Evolutionary conservation across 53 echinoderm and acorn worm species (phyloP), one percentile per base, ranked within the genome.

Genomic region (Zoroaster sp.): DNA sequence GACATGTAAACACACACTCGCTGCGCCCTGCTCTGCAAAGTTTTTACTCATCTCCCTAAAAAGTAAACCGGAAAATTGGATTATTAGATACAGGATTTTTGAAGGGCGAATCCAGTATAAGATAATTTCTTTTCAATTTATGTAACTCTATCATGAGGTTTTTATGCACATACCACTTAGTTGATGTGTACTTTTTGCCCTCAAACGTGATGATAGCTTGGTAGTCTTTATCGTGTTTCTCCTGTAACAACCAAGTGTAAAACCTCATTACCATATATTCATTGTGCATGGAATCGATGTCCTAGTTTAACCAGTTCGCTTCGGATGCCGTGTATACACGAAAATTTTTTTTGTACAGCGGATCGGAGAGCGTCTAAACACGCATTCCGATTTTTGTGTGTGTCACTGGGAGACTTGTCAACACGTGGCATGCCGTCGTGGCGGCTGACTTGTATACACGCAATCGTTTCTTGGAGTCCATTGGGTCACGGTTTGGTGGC

Each of bases 1-100:
- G 1, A 88, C 49, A 9, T 77, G 88, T 23, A 92, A 63, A 40
- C 97, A 96, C 23, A 96, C 97, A 33, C 81, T 85, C 14, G 97
- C 90, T 15, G 95, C 92, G 1, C 88, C 87, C 25, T 96, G 97
- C 73, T 96, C 93, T 32, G 97, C 90, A 70, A 41, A 77, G 38
- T 73, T 73, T 74, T 95, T 96, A 51, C 92, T 95, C 37, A 55
- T 91, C 40, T 89, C 87, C 96, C 96, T 96, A 40, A 0, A 28
- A 72, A 13, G 13, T 47, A 59, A 74, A 76, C 0, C n/a, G 18
- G 0, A 20, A 20, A 23, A 9, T 25, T 8, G 28, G 54, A 54
- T 8, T 6, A 1, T 54, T 20, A 54, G 59, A 8, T 4, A 18
- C 8, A 59, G 59, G 59, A 1, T 14, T 59, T 59, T 20, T 59